Conservation (phyloP, 2,888 invertebrate genomes). For the Caradrina kadenii region DNA sequence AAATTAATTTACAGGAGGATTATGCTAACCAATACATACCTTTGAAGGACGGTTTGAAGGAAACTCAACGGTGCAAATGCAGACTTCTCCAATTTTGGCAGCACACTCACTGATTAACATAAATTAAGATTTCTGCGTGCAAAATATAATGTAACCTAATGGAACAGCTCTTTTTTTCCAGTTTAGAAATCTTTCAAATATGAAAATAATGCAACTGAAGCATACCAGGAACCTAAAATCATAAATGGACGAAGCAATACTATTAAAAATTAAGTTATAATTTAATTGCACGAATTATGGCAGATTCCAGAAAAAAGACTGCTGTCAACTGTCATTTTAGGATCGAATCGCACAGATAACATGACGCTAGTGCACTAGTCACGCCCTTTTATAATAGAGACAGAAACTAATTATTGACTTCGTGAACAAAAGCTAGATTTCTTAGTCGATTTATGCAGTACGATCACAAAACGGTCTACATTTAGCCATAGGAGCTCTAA, state of each 20-base stretch:
- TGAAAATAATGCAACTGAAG: conserved; percentile 47
- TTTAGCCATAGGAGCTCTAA: not conserved
- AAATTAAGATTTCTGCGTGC: conserved; percentile 50
- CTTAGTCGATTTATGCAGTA: conserved; percentile 6
- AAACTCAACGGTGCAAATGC: conserved; percentile 55
- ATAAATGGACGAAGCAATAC: conserved; percentile 36
- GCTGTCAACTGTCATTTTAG: conserved; percentile 50
- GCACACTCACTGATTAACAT: conserved; percentile 62
- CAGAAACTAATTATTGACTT: too few species aligned
- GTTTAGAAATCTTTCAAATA: conserved; percentile 28
- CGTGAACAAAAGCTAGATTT: not conserved
- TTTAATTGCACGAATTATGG: conserved; percentile 53
- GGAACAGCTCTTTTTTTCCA: conserved; percentile 29
- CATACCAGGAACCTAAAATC: conserved; percentile 56
- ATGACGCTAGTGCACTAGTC: conserved; percentile 2
- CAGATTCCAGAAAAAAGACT: conserved; percentile 64
- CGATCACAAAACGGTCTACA: too few species aligned
- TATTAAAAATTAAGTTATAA: conserved; percentile 41
- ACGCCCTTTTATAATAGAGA: not conserved
- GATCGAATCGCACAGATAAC: conserved; percentile 20
- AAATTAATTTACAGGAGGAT: not conserved
- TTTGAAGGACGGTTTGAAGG: conserved; percentile 51
- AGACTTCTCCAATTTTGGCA: conserved; percentile 56
- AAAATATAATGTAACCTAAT: conserved; percentile 46
- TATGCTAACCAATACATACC: conserved; percentile 49